Base-by-base conservation (phyloP, 2,113 vertebrate genomes). In the Rhinichthys klamathensis region DNA sequence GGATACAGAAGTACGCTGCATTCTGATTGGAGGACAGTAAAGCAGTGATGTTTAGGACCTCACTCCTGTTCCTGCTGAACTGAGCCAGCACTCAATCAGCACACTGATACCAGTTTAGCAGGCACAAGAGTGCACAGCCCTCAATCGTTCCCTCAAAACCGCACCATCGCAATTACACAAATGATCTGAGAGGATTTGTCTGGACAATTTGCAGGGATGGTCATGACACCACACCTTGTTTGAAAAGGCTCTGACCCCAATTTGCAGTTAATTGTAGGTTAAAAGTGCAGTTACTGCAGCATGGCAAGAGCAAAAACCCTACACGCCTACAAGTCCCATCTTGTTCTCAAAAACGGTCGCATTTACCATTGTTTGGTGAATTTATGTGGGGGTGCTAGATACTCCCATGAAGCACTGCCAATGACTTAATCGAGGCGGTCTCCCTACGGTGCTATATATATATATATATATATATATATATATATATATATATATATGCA, bases 21-120 rank as follows among this genome's bases (percentile, higher is more conserved):
- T 44, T 73, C 85, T 84, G 69, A 70, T 27, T 85, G 76, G 78
- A 81, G 3, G 85, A 30, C 54, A 85, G 25, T 35, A 77, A 76
- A 32, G 49, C n/a, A 74, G 85, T n/a, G 76, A 75, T 32, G 18
- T 12, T 56, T 58, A 87, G 90, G 91, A 90, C 93, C 92, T 86
- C 92, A 95, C 95, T 94, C 93, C 95, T 95, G 95, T 95, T 96
- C 95, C 95, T 96, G 95, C 95, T 95, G 95, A 96, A 95, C 95
- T 96, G 95, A 96, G 95, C 95, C 95, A 96, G 95, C 93, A 92
- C 91, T 93, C 84, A 88, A 87, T 83, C 84, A 12, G 90, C 90
- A 94, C 92, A 95, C 95, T 95, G 95, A 95, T 95, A 96, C 95
- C 95, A 96, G 95, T 95, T 95, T 91, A 95, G 95, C 95, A 96